Base-by-base conservation (phyloP, 2,888 invertebrate genomes). In the Melanchra persicariae region DNA sequence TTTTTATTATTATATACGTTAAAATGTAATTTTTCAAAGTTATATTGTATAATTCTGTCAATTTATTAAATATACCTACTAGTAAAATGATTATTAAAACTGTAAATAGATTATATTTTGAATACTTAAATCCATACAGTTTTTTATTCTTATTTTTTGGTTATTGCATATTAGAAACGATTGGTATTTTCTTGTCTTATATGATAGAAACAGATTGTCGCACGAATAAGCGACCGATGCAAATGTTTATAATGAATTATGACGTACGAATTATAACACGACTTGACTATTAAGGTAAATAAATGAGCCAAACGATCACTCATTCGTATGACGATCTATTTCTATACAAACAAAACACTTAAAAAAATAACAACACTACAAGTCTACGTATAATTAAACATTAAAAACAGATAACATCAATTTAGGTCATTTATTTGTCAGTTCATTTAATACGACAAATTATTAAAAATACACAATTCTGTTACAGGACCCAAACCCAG, bases 401-500 rank as follows among this genome's bases (percentile, higher is more conserved):
- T 57, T 37, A 37, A 57, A 22, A 37, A 37, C 22, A 37, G 22
- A 22, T 57, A 22, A 55, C n/a, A 37, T 22, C 49, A 80, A 80
- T 64, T 0, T 22, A 74, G 15, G 57, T 57, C 1, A 70, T 70
- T 75, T 63, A 74, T 70, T 76, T 77, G 81, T 77, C 79, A 72
- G 49, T 64, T 85, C 76, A 83, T 55, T 72, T 66, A 71, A 65
- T 43, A 73, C 54, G 69, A 67, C 61, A 80, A 85, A 80, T 72
- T 34, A 78, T 81, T 83, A 75, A 79, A 80, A 76, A 81, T 80
- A 79, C 74, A 79, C 64, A 82, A 70, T 66, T 74, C 37, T 74
- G 82, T 77, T 30, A 73, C 40, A 87, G 94, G 94, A 94, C 94
- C 94, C 94, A 89, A 92, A 88, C 88, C 94, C 94, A 94, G 94